Evolutionary conservation across 2,888 invertebrate species (phyloP), one percentile per base, ranked within the genome.

Genomic region (Meiosimyza decipiens): DNA sequence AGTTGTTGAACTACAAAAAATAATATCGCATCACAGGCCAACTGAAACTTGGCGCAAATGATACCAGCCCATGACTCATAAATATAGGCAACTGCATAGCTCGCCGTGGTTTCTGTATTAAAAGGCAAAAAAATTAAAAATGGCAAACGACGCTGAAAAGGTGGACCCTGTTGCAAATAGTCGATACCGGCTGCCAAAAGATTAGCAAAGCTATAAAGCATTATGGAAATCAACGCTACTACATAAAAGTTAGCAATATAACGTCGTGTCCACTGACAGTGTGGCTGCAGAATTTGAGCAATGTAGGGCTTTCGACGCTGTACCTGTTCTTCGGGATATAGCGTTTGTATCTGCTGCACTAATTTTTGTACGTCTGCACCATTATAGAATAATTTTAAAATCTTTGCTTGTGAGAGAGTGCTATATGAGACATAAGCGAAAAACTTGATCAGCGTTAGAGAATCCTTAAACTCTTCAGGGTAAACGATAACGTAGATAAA

Each of bases 1-100:
- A 65, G 18, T 16, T 65, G 65, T 28, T 52, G 18, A 33, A 65
- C 28, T 7, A 65, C 18, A 51, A 51, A 65, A 22, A 65, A 65
- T 7, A 65, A 65, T 16, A 65, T n/a, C 1, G 28, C 22, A 52
- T 65, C 65, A 33, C 65, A 52, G 51, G 22, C 52, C 50, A 52
- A 15, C 6, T 18, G 12, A 28, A 52, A 22, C 3, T 18, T 13
- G 7, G 52, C 15, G 7, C n/a, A 52, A 28, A 65, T 13, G 7
- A 65, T n/a, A 12, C 65, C 65, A 7, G 51, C 12, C n/a, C 50
- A 18, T 15, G 65, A 7, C 15, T 65, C 28, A 18, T 22, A 51
- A 15, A 65, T 13, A 28, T 65, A 65, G 18, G 22, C 15, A 15
- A 51, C 9, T 3, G 13, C 22, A 33, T 28, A 65, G 15, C n/a